These are phyloP conservation scores for Anas platyrhynchos DNA, from an alignment of 2,113 vertebrate species.

Conservation along the genomic window DNA sequence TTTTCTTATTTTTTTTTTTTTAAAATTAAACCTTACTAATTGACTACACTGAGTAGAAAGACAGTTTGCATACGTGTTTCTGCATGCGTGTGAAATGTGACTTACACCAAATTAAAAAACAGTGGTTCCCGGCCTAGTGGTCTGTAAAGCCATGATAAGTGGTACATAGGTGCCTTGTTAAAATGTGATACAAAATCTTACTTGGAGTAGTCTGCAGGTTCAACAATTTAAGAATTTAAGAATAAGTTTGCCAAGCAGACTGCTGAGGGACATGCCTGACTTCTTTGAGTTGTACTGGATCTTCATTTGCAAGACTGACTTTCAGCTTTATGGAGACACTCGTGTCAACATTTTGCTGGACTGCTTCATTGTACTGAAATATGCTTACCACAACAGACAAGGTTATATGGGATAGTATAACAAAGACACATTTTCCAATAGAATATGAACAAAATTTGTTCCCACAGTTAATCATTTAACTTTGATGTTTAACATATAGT, in stretches of 20 bases:
- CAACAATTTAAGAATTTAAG: not conserved
- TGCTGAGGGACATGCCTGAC: not conserved
- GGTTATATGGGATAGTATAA: not conserved
- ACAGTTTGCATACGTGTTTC: not conserved
- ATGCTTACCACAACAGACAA: not conserved
- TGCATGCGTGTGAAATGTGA: not conserved
- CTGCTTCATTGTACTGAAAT: not conserved
- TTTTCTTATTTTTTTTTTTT: not conserved
- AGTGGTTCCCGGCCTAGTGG: fast-evolving
- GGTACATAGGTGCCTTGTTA: not conserved
- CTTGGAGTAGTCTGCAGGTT: not conserved
- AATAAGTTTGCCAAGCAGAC: not conserved
- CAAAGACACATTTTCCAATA: not conserved
- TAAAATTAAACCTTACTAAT: not conserved
- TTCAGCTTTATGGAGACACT: not conserved
- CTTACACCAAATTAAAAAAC: not conserved
- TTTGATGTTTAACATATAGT: not conserved
- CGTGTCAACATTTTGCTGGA: not conserved
- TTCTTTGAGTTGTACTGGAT: not conserved
- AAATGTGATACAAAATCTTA: not conserved
- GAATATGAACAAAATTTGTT: not conserved
- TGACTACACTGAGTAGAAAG: not conserved
- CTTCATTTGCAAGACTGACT: not conserved
- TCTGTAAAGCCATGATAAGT: not conserved
- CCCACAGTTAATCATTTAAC: not conserved